These are phyloP conservation scores for Anas platyrhynchos DNA, from an alignment of 2,113 vertebrate species.

Conservation along the genomic window DNA sequence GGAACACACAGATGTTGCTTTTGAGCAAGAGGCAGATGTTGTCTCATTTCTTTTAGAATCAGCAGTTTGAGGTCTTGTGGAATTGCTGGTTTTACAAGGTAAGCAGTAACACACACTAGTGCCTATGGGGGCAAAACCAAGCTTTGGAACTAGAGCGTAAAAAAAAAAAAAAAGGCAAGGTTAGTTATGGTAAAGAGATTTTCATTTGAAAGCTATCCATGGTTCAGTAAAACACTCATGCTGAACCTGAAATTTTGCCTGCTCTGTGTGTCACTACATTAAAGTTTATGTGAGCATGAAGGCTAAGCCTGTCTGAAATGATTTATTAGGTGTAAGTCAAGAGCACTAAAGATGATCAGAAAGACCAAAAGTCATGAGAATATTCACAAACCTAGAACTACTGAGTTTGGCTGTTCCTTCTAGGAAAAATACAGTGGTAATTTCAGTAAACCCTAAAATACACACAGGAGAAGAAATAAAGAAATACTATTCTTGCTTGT, in stretches of 20 bases:
- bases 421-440: not conserved
- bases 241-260: conserved; percentile 37
- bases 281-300: conserved; percentile 36
- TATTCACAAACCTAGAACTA: not conserved
- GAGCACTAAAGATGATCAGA: conserved; percentile 3
- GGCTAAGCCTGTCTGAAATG: conserved; percentile 26
- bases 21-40: not conserved
- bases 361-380: conserved; percentile 20
- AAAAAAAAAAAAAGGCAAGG: not conserved
- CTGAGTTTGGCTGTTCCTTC: not conserved
- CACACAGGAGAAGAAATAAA: not conserved
- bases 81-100: not conserved
- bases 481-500: not conserved
- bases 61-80: not conserved
- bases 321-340: conserved; percentile 17
- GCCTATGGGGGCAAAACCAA: not conserved
- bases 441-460: not conserved
- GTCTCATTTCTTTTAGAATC: not conserved
- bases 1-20: not conserved
- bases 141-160: not conserved
- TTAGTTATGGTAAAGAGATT: not conserved
- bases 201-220: not conserved
- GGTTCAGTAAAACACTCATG: not conserved
- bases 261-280: conserved; percentile 1
- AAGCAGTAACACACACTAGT: not conserved